Evolutionary conservation across 2,113 vertebrate species (phyloP).

Genomic region (Chaenogobius annularis): DNA sequence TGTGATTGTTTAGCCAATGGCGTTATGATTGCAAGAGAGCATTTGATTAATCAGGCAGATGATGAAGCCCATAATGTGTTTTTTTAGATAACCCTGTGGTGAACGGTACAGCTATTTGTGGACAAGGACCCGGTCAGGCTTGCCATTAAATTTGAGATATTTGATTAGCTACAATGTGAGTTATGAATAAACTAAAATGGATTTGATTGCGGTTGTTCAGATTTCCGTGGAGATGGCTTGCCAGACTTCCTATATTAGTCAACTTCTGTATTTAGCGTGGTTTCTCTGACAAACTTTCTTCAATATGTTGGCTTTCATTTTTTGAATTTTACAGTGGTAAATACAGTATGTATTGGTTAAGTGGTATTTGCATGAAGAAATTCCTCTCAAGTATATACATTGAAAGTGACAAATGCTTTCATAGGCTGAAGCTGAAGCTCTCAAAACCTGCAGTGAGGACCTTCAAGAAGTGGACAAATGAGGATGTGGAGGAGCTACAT

Average conservation of each 20-base stretch:
- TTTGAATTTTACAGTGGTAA: too few species aligned
- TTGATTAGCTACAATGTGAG: not conserved
- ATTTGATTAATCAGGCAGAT: slow-evolving; percentile 2
- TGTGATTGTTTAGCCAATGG: slow-evolving; percentile 15
- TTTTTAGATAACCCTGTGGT: not conserved
- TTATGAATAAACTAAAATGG: not conserved
- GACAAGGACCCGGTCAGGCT: not conserved
- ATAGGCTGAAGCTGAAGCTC: too few species aligned
- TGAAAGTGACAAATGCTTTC: too few species aligned
- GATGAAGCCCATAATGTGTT: not conserved
- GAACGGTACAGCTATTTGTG: not conserved
- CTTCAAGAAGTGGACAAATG: too few species aligned
- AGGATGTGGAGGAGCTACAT: too few species aligned
- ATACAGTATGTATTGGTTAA: too few species aligned
- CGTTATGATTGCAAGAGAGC: slow-evolving; percentile 16
- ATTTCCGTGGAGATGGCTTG: not conserved
- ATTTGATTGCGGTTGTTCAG: not conserved
- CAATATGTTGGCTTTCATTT: not conserved
- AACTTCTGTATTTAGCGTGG: not conserved
- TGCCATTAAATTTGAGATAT: not conserved
- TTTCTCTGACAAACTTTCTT: not conserved
- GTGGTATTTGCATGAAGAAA: too few species aligned
- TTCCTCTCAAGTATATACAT: too few species aligned
- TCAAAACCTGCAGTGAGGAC: too few species aligned
- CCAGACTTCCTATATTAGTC: not conserved